Evolutionary conservation across 2,888 invertebrate genomes (phyloP).

Genomic region (Crossocerus cetratus): DNA sequence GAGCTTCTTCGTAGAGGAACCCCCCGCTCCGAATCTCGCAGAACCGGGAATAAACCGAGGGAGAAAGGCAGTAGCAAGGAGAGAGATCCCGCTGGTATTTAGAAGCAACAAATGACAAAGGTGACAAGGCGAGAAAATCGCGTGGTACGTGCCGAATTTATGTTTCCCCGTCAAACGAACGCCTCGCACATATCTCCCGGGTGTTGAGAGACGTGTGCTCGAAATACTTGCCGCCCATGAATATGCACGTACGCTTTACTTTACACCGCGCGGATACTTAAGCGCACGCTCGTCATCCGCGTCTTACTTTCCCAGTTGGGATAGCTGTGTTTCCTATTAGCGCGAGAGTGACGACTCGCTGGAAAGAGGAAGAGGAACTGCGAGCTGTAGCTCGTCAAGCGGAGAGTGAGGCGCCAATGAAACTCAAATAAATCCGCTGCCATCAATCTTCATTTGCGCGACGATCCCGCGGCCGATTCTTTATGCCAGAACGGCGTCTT

Average conservation of each 20-base stretch:
- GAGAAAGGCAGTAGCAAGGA: background rate
- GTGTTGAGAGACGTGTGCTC: slow-evolving; percentile 54
- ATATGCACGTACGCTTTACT: slow-evolving; percentile 9
- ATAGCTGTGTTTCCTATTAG: no score
- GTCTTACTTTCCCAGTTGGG: no score
- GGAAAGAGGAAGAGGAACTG: background rate
- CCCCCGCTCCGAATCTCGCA: slow-evolving; percentile 37
- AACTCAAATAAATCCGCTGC: no score
- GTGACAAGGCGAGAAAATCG: slow-evolving; percentile 74
- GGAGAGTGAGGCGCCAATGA: no score
- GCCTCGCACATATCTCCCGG: slow-evolving; percentile 66
- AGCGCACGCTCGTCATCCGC: slow-evolving; percentile 28
- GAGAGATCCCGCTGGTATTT: slow-evolving; percentile 61
- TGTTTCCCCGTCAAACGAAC: slow-evolving; percentile 73
- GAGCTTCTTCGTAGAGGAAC: slow-evolving; percentile 55
- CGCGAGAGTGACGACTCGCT: background rate
- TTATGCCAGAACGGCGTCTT: background rate
- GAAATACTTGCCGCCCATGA: slow-evolving; percentile 60
- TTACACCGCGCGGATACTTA: slow-evolving; percentile 27
- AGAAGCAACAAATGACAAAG: slow-evolving; percentile 75
- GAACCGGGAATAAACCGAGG: slow-evolving; percentile 63
- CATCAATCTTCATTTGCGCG: no score
- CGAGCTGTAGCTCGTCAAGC: no score
- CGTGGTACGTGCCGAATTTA: slow-evolving; percentile 68
- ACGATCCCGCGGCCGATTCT: background rate